Conservation (phyloP, 2,113 vertebrate genomes). For the Strix uralensis region DNA sequence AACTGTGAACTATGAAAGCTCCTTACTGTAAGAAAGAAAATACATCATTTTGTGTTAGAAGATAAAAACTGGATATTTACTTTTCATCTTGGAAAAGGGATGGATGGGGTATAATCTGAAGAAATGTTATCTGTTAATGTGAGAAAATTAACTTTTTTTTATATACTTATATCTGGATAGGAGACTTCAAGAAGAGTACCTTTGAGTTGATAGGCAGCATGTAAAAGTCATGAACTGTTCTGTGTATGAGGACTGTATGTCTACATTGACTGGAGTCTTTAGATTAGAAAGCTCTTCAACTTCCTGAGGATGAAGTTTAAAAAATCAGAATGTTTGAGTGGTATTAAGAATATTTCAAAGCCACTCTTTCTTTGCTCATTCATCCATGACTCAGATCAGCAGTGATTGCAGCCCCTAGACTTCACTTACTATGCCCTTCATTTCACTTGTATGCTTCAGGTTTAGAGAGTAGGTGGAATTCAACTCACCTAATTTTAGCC, state of each 20-base stretch:
- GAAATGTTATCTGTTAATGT: neutral
- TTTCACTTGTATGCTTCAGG: neutral
- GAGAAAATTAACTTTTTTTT: neutral
- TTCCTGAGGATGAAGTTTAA: neutral
- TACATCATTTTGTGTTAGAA: neutral
- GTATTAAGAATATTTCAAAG: neutral
- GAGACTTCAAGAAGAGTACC: neutral
- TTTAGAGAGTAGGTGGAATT: neutral
- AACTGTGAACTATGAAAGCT: neutral
- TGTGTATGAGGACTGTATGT: neutral
- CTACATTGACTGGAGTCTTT: neutral
- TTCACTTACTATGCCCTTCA: neutral
- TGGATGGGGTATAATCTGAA: neutral
- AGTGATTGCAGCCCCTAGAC: neutral
- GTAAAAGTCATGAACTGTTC: neutral
- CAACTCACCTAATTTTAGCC: neutral
- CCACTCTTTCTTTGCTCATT: neutral
- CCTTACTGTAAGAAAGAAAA: neutral
- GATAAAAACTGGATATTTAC: neutral
- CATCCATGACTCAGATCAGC: neutral
- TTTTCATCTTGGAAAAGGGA: neutral
- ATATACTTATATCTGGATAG: neutral
- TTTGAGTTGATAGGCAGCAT: neutral
- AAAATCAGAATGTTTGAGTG: neutral
- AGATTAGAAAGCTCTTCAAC: neutral